These are phyloP conservation scores for Aptenodytes forsteri DNA, from an alignment of 2,113 vertebrate species.

Conservation along the genomic window DNA sequence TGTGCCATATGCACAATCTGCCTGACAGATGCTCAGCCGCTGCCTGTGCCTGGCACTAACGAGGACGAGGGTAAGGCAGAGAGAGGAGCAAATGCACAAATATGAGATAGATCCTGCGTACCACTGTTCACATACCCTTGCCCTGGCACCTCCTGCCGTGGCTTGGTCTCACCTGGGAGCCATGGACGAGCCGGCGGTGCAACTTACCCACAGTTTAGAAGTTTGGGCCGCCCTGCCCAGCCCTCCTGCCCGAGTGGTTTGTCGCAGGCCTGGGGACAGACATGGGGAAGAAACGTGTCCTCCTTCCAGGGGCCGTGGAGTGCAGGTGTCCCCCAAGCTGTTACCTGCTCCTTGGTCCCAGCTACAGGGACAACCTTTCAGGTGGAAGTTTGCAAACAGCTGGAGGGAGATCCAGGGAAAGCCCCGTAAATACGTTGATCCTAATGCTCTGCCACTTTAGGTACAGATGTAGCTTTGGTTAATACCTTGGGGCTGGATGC, in stretches of 20 bases:
- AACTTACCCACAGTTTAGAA: neutral
- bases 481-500: neutral
- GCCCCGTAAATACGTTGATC: accelerated
- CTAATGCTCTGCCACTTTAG: neutral
- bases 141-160: neutral
- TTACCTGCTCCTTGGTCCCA: neutral
- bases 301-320: neutral
- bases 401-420: neutral
- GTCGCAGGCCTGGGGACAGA: neutral
- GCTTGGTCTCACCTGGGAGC: neutral
- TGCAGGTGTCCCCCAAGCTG: neutral
- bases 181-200: accelerated
- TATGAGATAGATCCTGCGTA: accelerated
- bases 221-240: neutral
- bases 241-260: neutral
- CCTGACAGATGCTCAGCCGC: neutral
- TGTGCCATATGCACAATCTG: neutral
- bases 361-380: neutral
- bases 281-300: accelerated
- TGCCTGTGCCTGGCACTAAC: accelerated
- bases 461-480: neutral
- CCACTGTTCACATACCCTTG: accelerated
- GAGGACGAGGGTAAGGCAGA: neutral
- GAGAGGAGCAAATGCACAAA: neutral
- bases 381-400: neutral